Evolutionary conservation across 1,140 invertebrate genomes (phyloP).

Genomic region (Brevipalpus yothersi): DNA sequence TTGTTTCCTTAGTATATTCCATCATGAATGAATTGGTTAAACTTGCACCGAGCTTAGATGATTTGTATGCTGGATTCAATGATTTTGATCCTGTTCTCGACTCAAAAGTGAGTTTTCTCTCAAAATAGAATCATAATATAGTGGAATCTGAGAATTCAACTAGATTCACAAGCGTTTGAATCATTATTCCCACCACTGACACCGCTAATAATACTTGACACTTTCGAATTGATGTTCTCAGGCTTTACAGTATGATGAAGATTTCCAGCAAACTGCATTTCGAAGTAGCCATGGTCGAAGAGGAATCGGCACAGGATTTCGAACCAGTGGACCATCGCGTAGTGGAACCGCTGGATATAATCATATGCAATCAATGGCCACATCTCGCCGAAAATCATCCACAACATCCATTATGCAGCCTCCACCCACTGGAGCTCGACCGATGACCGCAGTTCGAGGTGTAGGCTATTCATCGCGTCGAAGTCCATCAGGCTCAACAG

Average conservation of each 20-base stretch:
- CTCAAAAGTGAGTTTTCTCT: slow-evolving; percentile 21
- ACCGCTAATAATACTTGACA: background rate
- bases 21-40: background rate
- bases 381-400: background rate
- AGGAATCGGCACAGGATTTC: slow-evolving; percentile 21
- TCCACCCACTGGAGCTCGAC: slow-evolving; percentile 29
- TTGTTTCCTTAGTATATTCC: background rate
- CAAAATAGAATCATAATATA: background rate
- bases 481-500: background rate
- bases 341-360: slow-evolving; percentile 11
- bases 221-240: slow-evolving; percentile 14
- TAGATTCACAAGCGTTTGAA: background rate
- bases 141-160: too few relatives aligned
- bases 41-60: slow-evolving; percentile 12
- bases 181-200: background rate
- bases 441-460: slow-evolving; percentile 82
- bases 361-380: background rate
- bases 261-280: slow-evolving; percentile 33
- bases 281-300: slow-evolving; percentile 32
- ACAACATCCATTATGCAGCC: slow-evolving; percentile 10
- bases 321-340: slow-evolving; percentile 17
- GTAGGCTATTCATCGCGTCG: slow-evolving; percentile 50
- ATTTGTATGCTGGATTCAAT: slow-evolving; percentile 40
- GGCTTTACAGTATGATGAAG: slow-evolving; percentile 36
- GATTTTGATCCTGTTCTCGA: slow-evolving; percentile 31